Evolutionary conservation across 2,888 invertebrate genomes (phyloP).

Genomic region (Pristionchus exspectatus): DNA sequence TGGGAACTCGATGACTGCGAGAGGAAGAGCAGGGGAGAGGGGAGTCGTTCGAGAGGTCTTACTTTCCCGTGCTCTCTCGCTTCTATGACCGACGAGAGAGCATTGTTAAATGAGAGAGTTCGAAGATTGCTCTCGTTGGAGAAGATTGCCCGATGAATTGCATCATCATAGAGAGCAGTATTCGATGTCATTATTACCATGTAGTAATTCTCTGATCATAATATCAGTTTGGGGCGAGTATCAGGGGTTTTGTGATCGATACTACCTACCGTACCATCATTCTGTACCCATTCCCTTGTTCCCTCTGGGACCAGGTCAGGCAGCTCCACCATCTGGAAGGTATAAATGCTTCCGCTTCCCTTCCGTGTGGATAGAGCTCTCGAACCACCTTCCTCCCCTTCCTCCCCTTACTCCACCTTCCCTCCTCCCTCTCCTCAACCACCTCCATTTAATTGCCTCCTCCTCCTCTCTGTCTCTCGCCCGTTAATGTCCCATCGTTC

Average conservation of each 20-base stretch:
- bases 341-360: constrained; percentile 21
- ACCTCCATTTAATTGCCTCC: neutral
- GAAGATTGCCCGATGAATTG: neutral
- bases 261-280: too few species aligned
- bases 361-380: constrained; percentile 20
- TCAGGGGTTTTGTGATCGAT: too few species aligned
- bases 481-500: neutral
- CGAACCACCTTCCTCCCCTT: neutral
- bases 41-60: too few species aligned
- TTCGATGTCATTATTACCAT: too few species aligned
- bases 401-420: neutral
- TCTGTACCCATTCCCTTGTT: neutral
- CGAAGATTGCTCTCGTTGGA: neutral
- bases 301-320: neutral
- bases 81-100: too few species aligned
- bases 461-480: neutral
- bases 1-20: neutral
- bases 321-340: neutral
- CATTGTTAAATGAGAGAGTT: too few species aligned
- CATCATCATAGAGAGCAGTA: too few species aligned
- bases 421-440: neutral
- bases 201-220: too few species aligned
- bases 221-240: too few species aligned
- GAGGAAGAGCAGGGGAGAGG: neutral
- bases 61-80: too few species aligned